phyloP scores from a whole-genome alignment of 2,113 vertebrate species.

The Mugil cephalus region DNA sequence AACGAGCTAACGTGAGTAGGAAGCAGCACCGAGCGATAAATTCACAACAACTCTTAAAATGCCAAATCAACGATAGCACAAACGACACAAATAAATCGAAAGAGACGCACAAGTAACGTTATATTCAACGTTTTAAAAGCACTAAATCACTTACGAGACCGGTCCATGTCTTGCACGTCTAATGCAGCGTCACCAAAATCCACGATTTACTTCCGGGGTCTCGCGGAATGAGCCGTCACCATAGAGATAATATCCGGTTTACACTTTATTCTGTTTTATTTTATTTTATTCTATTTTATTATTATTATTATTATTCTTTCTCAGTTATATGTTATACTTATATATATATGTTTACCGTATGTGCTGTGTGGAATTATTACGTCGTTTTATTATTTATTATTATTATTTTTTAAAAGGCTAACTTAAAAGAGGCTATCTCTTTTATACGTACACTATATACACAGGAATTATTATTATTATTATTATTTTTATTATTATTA shows the following conservation, averaged over 20 bases:
- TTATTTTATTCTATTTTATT: no score
- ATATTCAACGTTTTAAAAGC: not conserved
- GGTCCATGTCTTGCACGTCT: conserved; percentile 82
- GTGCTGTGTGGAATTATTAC: no score
- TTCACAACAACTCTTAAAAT: not conserved
- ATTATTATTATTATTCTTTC: no score
- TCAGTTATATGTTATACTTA: no score
- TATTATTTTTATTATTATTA: no score
- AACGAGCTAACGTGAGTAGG: conserved; percentile 37
- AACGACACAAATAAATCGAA: rapidly evolving
- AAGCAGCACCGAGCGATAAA: not conserved
- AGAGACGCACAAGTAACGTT: rapidly evolving
- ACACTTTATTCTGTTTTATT: no score
- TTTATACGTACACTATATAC: no score
- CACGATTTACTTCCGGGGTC: conserved; percentile 76
- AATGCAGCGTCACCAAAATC: conserved; percentile 85
- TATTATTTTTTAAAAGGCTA: no score
- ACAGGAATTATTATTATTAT: no score
- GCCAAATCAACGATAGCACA: not conserved
- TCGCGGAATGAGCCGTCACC: conserved; percentile 8
- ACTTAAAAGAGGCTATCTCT: no score
- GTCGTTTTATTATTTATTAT: no score
- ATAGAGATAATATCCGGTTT: conserved; percentile 43
- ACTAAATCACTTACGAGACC: conserved; percentile 72
- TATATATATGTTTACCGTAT: conserved; percentile 4